phyloP scores from a whole-genome alignment of 2,888 invertebrate genomes.

The Coelogynopora nodosa region DNA sequence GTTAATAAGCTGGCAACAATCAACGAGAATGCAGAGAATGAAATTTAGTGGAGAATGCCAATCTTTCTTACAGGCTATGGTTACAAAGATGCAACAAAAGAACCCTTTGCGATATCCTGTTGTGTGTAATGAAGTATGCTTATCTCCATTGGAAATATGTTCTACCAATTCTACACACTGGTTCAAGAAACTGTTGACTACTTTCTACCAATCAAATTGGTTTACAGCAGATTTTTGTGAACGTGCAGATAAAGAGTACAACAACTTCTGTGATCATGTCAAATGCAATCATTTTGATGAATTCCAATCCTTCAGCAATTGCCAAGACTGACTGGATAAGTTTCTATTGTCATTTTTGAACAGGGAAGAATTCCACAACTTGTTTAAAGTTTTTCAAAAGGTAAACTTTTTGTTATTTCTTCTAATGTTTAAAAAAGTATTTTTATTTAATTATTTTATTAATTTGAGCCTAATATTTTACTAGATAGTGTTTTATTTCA shows the following conservation, averaged over 20 bases:
- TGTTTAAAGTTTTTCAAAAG: too few species aligned
- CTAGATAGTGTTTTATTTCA: too few species aligned
- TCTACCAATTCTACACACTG: not conserved
- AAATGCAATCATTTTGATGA: not conserved
- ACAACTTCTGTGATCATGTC: not conserved
- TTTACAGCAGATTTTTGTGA: not conserved
- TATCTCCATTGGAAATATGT: not conserved
- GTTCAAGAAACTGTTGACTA: not conserved
- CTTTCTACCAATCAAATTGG: too few species aligned
- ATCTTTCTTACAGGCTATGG: not conserved
- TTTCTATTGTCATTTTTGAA: too few species aligned
- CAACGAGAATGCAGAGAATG: too few species aligned
- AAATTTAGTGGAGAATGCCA: not conserved
- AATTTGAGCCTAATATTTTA: too few species aligned
- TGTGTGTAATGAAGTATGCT: slow-evolving; percentile 2
- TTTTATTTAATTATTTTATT: too few species aligned
- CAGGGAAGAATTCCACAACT: too few species aligned
- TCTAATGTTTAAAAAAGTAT: too few species aligned
- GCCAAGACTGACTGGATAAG: too few species aligned
- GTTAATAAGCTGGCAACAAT: too few species aligned
- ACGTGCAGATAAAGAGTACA: not conserved
- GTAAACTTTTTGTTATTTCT: too few species aligned
- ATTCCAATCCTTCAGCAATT: not conserved
- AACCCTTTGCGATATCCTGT: not conserved
- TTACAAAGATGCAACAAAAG: not conserved